Evolutionary conservation across 2,888 invertebrate species (phyloP).

Genomic region (Sthenelais limicola): DNA sequence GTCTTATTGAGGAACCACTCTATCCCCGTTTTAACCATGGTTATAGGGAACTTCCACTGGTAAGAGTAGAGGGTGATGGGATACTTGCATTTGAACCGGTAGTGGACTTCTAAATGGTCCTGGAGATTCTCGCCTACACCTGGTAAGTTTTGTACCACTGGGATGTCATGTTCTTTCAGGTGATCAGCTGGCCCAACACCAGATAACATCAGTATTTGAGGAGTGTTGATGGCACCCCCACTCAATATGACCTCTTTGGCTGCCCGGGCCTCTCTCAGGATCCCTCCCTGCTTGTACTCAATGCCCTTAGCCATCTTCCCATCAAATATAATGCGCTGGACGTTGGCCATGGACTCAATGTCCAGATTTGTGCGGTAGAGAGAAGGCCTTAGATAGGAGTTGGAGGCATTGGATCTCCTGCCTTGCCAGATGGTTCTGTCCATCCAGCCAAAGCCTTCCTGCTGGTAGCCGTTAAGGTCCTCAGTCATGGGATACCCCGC

Average conservation of each 20-base stretch:
- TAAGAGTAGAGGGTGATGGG: constrained; percentile 74
- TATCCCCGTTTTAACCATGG: constrained; percentile 74
- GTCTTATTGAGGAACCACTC: constrained; percentile 72
- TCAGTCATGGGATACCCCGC: constrained; percentile 73
- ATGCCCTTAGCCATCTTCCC: constrained; percentile 72
- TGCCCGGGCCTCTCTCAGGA: constrained; percentile 73
- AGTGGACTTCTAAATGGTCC: constrained; percentile 80
- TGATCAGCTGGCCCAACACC: constrained; percentile 82
- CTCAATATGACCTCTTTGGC: constrained; percentile 86
- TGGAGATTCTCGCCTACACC: constrained; percentile 85
- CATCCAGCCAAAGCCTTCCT: constrained; percentile 74
- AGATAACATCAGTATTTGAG: constrained; percentile 93
- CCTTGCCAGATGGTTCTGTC: constrained; percentile 77
- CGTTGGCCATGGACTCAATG: constrained; percentile 78
- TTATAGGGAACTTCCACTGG: constrained; percentile 75
- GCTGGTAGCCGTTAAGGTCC: constrained; percentile 75
- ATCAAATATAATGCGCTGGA: constrained; percentile 72
- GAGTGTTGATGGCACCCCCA: constrained; percentile 92
- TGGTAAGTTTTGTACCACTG: constrained; percentile 77
- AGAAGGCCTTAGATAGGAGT: constrained; percentile 80
- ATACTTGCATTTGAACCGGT: constrained; percentile 72
- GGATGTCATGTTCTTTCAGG: constrained; percentile 75
- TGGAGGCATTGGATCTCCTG: constrained; percentile 79
- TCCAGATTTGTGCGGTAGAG: constrained; percentile 78
- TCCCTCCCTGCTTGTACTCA: constrained; percentile 66